phyloP scores from a whole-genome alignment of 2,113 vertebrate species.

The Rhinoderma darwinii region DNA sequence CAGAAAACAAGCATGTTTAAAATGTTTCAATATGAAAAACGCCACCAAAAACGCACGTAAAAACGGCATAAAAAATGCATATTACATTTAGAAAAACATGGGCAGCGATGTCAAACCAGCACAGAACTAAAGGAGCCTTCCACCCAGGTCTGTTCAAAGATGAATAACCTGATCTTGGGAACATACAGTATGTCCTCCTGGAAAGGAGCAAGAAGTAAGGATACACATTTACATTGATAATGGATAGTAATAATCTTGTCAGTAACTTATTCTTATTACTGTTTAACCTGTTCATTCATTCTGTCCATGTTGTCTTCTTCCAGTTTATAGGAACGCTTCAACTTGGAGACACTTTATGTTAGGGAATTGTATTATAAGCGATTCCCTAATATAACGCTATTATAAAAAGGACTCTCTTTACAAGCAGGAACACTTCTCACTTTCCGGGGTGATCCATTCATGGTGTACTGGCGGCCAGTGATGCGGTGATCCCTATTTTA shows the following conservation, averaged over 20 bases:
- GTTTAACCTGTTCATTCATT: background rate
- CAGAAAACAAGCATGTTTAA: no score
- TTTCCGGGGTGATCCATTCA: no score
- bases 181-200: background rate
- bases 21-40: no score
- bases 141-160: background rate
- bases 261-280: background rate
- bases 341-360: background rate
- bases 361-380: background rate
- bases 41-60: no score
- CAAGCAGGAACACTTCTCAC: no score
- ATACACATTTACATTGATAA: conserved; percentile 16
- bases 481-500: no score
- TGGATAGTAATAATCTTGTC: background rate
- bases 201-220: background rate
- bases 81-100: no score
- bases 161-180: background rate
- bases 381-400: background rate
- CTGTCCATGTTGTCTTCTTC: background rate
- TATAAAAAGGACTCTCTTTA: no score
- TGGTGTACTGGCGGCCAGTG: no score
- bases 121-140: background rate
- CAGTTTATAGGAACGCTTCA: background rate
- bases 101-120: background rate
- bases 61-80: no score